These are phyloP conservation scores for Meandrusa payeni DNA, from an alignment of 2,888 invertebrate genomes.

Conservation along the genomic window DNA sequence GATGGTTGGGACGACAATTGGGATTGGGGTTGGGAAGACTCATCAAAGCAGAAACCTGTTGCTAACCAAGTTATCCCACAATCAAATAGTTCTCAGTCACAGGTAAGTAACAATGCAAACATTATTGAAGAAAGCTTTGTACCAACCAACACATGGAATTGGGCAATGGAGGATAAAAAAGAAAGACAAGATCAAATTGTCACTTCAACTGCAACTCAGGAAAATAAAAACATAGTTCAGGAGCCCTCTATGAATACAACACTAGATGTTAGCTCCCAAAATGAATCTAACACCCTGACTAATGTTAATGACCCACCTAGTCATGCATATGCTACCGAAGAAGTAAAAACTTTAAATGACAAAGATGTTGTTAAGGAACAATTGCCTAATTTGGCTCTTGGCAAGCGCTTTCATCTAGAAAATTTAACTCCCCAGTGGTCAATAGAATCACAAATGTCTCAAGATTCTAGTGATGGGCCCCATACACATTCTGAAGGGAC, in stretches of 20 bases:
- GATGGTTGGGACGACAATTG: conserved; percentile 74
- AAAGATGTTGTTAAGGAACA: conserved; percentile 61
- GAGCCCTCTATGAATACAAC: conserved; percentile 34
- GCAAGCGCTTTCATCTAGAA: conserved; percentile 64
- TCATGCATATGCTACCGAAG: conserved; percentile 42
- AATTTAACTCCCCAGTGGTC: conserved; percentile 83
- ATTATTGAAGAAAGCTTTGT: conserved; percentile 81
- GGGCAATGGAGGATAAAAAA: conserved; percentile 78
- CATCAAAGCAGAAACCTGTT: conserved; percentile 53
- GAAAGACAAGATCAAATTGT: conserved; percentile 35
- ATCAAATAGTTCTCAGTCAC: conserved; percentile 31
- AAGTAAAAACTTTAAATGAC: conserved; percentile 61
- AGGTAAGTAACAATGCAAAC: conserved; percentile 63
- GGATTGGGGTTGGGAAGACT: conserved; percentile 84
- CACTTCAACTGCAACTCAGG: conserved; percentile 31
- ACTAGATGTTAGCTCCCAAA: conserved; percentile 37
- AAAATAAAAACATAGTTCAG: conserved; percentile 33
- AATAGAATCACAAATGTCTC: conserved; percentile 83
- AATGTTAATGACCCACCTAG: conserved; percentile 35
- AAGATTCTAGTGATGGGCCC: conserved; percentile 83
- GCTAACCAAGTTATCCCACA: conserved; percentile 32
- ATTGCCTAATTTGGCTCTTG: conserved; percentile 67
- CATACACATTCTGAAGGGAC: conserved; percentile 82
- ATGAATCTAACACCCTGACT: conserved; percentile 34
- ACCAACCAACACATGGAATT: conserved; percentile 81